Conservation (phyloP, 2,888 invertebrate species). For the Tolmerus cingulatus region DNA sequence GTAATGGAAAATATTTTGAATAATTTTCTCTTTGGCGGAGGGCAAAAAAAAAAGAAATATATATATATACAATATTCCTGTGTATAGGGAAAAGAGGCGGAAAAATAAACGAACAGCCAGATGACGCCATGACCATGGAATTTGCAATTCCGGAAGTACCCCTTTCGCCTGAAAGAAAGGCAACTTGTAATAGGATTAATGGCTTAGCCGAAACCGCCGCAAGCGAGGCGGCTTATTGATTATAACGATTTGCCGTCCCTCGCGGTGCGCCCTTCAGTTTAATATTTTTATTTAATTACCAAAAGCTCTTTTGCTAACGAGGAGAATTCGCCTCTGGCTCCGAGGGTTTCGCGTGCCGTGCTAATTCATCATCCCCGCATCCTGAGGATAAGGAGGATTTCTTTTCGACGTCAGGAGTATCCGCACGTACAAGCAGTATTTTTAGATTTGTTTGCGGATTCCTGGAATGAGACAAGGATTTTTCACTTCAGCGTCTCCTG, state of each 20-base stretch:
- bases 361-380: not conserved
- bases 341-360: not conserved
- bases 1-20: conserved; percentile 30
- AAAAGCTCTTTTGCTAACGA: not conserved
- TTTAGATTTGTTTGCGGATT: not conserved
- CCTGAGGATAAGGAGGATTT: not conserved
- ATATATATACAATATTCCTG: no score
- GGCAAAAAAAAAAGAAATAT: not conserved
- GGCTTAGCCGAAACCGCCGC: not conserved
- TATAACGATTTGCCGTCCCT: not conserved
- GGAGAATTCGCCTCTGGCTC: not conserved
- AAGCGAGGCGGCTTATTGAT: not conserved
- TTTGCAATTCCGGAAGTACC: conserved; percentile 14
- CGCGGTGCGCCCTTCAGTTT: not conserved
- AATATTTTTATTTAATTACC: conserved; percentile 21
- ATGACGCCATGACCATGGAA: conserved; percentile 7
- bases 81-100: not conserved
- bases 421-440: not conserved
- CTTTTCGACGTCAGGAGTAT: not conserved
- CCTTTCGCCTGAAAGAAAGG: not conserved
- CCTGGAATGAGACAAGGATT: not conserved
- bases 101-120: not conserved
- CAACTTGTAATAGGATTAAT: conserved; percentile 27
- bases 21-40: not conserved
- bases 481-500: not conserved